phyloP scores from a whole-genome alignment of 2,113 vertebrate genomes.

The Falcunculus frontatus region DNA sequence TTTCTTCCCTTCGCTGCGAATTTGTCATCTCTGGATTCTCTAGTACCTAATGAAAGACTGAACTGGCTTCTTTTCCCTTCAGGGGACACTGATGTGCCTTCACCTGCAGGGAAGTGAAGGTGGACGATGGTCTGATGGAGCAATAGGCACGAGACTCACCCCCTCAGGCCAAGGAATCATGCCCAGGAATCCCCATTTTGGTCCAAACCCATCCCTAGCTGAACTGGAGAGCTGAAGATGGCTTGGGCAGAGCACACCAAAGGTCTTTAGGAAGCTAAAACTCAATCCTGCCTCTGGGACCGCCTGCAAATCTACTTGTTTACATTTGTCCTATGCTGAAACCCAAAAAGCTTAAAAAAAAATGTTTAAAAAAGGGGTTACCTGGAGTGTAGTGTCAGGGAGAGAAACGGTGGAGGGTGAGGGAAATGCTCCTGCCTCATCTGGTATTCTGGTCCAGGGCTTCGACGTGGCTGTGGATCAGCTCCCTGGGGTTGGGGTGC shows the following conservation, averaged over 20 bases:
- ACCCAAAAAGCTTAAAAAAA: not conserved
- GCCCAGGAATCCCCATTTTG: not conserved
- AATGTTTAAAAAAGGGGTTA: not conserved
- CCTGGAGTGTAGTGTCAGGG: not conserved
- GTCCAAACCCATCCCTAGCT: not conserved
- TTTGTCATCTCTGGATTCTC: not conserved
- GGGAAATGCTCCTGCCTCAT: not conserved
- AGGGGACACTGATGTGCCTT: not conserved
- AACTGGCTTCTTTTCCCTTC: not conserved
- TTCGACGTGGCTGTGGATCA: not conserved
- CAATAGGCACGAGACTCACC: not conserved
- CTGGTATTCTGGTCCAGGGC: not conserved
- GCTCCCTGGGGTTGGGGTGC: not conserved
- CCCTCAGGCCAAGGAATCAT: not conserved
- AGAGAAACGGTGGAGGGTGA: not conserved
- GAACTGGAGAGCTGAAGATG: not conserved
- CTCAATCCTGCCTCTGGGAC: not conserved
- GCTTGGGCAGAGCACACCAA: not conserved
- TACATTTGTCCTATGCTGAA: not conserved
- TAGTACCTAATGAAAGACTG: not conserved
- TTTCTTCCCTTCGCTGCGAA: rapidly evolving
- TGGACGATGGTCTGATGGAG: not conserved
- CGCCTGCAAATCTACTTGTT: not conserved
- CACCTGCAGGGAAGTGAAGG: not conserved
- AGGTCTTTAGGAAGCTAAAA: not conserved